A percentile compares a stretch with the other conserved stretches of the same genome.
Conservation (phyloP, 2,888 invertebrate species). For the Itoplectis maculator region DNA sequence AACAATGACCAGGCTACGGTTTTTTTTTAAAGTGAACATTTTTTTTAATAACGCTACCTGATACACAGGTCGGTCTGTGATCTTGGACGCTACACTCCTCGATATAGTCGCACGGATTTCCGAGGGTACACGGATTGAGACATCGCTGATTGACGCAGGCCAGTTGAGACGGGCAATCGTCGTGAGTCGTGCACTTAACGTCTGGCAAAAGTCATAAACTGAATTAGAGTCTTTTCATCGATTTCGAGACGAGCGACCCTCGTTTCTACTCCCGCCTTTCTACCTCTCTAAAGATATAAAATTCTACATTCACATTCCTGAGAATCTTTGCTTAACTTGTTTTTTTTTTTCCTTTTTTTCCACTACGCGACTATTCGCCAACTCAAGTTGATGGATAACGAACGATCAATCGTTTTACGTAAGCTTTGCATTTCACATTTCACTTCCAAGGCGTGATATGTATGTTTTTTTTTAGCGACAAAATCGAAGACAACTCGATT, state of each 20-base stretch:
- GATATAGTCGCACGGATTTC: constrained; percentile 90
- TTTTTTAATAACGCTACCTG: constrained; percentile 86
- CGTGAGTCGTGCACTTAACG: constrained; percentile 92
- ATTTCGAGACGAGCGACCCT: background rate
- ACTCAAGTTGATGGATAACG: constrained; percentile 19
- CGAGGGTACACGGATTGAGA: constrained; percentile 92
- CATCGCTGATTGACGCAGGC: constrained; percentile 93
- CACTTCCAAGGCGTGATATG: background rate
- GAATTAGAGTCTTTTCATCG: constrained; percentile 64
- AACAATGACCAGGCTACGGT: background rate
- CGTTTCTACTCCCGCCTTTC: constrained; percentile 44
- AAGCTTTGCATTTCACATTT: constrained; percentile 57
- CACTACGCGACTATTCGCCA: constrained; percentile 62
- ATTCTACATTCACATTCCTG: constrained; percentile 41
- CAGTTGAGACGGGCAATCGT: constrained; percentile 91
- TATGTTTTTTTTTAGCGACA: constrained; percentile 26
- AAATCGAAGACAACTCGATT: constrained; percentile 26
- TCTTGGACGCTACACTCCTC: constrained; percentile 93
- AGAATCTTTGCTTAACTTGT: constrained; percentile 26
- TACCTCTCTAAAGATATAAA: constrained; percentile 26
- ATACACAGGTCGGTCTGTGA: constrained; percentile 93
- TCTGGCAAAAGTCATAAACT: constrained; percentile 85
- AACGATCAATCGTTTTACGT: constrained; percentile 14
- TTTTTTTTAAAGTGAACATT: constrained; percentile 12
- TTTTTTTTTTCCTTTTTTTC: constrained; percentile 24